Percentiles rank a stretch among this genome's conserved stretches.
These are phyloP conservation scores for Acestrorhynchus altus DNA, from an alignment of 2,797 vertebrate genomes.

Conservation along the genomic window DNA sequence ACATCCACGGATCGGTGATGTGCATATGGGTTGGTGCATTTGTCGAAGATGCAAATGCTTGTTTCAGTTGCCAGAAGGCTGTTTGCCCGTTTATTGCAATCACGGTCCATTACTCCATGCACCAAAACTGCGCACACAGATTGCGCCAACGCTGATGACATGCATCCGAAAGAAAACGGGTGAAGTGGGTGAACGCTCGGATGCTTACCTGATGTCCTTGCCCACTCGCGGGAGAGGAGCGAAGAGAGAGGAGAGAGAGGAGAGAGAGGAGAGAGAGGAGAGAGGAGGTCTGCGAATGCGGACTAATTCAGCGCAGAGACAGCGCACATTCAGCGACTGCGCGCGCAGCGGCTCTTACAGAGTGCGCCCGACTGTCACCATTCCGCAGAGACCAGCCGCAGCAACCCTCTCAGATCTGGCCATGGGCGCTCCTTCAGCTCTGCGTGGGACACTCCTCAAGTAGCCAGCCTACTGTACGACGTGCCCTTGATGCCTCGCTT, in stretches of 20 bases:
- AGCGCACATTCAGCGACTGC: constrained; percentile 43
- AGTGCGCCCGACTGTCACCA: constrained; percentile 8
- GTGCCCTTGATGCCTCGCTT: constrained; percentile 39
- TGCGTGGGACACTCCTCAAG: constrained; percentile 21
- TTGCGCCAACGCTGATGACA: neutral
- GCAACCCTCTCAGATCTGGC: constrained; percentile 3
- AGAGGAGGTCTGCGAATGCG: constrained; percentile 53
- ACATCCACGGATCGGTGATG: neutral
- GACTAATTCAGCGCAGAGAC: constrained; percentile 32
- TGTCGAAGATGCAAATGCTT: neutral
- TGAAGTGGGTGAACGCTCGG: too few species aligned
- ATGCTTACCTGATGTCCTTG: constrained; percentile 49
- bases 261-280: too few species aligned
- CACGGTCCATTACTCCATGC: neutral
- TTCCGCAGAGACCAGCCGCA: neutral
- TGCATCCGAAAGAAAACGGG: too few species aligned
- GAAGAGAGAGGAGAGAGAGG: too few species aligned
- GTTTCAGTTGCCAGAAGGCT: neutral
- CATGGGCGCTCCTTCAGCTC: neutral
- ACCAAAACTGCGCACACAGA: neutral
- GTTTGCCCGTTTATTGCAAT: neutral
- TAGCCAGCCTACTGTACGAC: constrained; percentile 4
- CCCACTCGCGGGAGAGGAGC: constrained; percentile 35
- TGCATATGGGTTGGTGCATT: neutral
- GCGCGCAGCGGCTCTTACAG: constrained; percentile 41